Percentiles rank a stretch among this genome's conserved stretches.
These are phyloP conservation scores for Atherinosoma microstoma DNA, from an alignment of 2,797 vertebrate species.

Conservation along the genomic window DNA sequence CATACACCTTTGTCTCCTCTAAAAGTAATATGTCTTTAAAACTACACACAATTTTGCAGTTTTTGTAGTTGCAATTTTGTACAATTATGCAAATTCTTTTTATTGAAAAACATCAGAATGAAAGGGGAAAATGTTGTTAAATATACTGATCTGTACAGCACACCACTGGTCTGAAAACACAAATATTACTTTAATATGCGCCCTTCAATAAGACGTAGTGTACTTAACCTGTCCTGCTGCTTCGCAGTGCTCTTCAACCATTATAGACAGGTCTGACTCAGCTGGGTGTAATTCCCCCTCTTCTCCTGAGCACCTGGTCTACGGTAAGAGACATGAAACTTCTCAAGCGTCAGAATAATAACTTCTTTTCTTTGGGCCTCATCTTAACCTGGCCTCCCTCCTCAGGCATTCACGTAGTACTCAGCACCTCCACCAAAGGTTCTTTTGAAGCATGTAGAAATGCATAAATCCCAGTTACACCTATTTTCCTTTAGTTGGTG, in stretches of 20 bases:
- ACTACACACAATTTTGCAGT: neutral
- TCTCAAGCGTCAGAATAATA: constrained; percentile 65
- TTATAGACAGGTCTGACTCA: constrained; percentile 10
- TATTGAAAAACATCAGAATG: neutral
- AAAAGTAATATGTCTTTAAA: neutral
- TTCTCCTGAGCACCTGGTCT: constrained; percentile 59
- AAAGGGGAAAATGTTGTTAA: neutral
- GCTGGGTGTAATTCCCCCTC: constrained; percentile 15
- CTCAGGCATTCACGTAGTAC: constrained; percentile 25
- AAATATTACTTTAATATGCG: neutral
- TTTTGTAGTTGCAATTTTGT: too few relatives aligned
- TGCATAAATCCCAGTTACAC: constrained; percentile 69
- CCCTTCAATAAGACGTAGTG: neutral
- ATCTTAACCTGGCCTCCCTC: constrained; percentile 40
- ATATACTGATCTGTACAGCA: neutral
- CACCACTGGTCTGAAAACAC: neutral
- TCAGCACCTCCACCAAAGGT: constrained; percentile 41
- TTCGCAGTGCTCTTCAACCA: constrained; percentile 18
- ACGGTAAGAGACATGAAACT: constrained; percentile 71
- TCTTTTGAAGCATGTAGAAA: constrained; percentile 73
- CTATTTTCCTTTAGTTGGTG: constrained; percentile 35
- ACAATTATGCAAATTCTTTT: neutral
- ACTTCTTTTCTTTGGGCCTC: constrained; percentile 56
- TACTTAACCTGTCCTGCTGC: constrained; percentile 29
- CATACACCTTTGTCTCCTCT: neutral